phyloP scores from a whole-genome alignment of 2,797 vertebrate species.

The Sorex maritimensis region DNA sequence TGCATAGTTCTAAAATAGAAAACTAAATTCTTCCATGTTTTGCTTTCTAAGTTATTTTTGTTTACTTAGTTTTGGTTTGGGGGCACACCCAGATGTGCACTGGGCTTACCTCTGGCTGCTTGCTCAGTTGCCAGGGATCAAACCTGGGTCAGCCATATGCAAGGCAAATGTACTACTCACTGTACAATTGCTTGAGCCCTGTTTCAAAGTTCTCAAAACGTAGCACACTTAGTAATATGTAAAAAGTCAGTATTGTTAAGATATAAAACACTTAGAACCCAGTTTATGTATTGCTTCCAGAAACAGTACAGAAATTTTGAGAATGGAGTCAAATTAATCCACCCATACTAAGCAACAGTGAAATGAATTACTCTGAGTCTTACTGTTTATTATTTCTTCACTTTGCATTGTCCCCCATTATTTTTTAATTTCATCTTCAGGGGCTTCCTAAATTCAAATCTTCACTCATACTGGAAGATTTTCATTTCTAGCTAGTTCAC shows the following conservation, averaged over 20 bases:
- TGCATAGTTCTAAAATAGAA: not conserved
- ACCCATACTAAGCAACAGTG: not conserved
- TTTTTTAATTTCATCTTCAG: not conserved
- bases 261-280: slow-evolving; percentile 50
- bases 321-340: not conserved
- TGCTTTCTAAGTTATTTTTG: not conserved
- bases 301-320: not conserved
- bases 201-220: not conserved
- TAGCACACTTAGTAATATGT: slow-evolving; percentile 36
- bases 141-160: too few relatives aligned
- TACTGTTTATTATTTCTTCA: slow-evolving; percentile 16
- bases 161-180: too few relatives aligned
- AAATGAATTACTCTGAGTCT: not conserved
- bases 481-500: not conserved
- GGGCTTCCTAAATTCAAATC: slow-evolving; percentile 52
- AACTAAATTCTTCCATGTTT: slow-evolving; percentile 38
- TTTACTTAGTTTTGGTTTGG: too few relatives aligned
- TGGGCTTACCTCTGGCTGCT: too few relatives aligned
- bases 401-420: slow-evolving; percentile 40
- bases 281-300: not conserved
- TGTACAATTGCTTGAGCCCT: too few relatives aligned
- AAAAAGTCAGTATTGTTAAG: not conserved
- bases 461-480: not conserved
- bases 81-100: too few relatives aligned
- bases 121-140: too few relatives aligned